Base-by-base conservation (phyloP, 2,113 vertebrate species). In the Hepsetus odoe region DNA sequence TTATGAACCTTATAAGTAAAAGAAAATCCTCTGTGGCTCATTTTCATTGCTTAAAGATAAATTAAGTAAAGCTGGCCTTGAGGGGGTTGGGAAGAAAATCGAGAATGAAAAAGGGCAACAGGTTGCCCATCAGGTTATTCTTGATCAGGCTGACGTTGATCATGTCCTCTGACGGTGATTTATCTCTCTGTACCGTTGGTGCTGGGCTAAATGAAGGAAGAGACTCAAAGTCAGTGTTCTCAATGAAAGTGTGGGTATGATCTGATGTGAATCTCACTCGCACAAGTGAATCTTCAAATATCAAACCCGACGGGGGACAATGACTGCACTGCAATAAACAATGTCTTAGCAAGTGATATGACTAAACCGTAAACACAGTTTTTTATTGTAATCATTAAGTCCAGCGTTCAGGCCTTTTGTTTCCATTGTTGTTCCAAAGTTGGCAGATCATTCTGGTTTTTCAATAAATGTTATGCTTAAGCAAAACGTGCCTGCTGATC, bases 61-160 rank as follows among this genome's bases (percentile, higher is more conserved):
- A 62, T 81, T 44, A 61, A 77, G 81, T 46, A 59, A 74, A 81
- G 51, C 79, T 64, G 59, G 33, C 65, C 56, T 71, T 42, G 66
- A 26, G 13, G 44, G 20, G 59, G 65, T 20, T 56, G 62, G 49
- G 77, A 55, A 49, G 51, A 38, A 58, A 42, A 24, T 28, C 55
- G 64, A 42, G 59, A 72, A 62, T 67, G 65, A 78, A 55, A 28
- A 77, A 69, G 42, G 68, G 55, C 11, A 46, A 58, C 56, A 74
- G 55, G 67, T 76, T 11, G 69, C 58, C 26, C n/a, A 7, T 83
- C 82, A 77, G 78, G 82, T 83, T 83, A 12, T 62, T n/a, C 82
- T 68, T 83, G 77, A 83, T 68, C 58, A 51, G n/a, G n/a, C 16
- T 69, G 62, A 76, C 62, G 38, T 61, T 53, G 67, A 35, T 20